Evolutionary conservation across 2,113 vertebrate species (phyloP).

Genomic region (Trachemys scripta): DNA sequence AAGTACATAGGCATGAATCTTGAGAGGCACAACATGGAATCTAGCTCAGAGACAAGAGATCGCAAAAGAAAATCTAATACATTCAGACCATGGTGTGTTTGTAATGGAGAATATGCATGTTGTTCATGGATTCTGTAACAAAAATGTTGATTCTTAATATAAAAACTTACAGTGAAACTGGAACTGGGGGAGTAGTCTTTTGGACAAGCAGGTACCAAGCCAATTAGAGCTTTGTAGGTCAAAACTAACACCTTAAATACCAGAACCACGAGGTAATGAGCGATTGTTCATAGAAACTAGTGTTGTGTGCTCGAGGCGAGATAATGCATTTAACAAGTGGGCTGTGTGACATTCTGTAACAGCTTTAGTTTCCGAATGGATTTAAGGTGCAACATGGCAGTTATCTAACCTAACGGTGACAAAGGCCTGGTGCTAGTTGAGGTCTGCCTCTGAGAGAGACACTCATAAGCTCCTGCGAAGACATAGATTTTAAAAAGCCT

Average conservation of each 20-base stretch:
- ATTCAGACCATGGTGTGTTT: neutral
- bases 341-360: neutral
- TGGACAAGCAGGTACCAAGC: neutral
- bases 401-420: neutral
- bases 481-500: neutral
- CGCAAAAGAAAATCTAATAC: neutral
- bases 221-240: neutral
- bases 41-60: neutral
- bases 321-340: neutral
- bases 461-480: neutral
- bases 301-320: rapidly evolving
- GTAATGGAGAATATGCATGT: neutral
- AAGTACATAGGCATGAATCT: neutral
- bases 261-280: neutral
- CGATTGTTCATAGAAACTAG: neutral
- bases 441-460: neutral
- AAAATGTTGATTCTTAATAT: neutral
- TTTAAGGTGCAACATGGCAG: neutral
- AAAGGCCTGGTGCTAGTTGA: neutral
- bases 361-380: neutral
- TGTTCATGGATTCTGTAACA: neutral
- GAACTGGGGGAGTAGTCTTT: neutral
- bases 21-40: neutral
- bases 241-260: neutral
- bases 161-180: neutral